Evolutionary conservation across 1,140 invertebrate genomes (phyloP).

Genomic region (Solenopsis fugax): DNA sequence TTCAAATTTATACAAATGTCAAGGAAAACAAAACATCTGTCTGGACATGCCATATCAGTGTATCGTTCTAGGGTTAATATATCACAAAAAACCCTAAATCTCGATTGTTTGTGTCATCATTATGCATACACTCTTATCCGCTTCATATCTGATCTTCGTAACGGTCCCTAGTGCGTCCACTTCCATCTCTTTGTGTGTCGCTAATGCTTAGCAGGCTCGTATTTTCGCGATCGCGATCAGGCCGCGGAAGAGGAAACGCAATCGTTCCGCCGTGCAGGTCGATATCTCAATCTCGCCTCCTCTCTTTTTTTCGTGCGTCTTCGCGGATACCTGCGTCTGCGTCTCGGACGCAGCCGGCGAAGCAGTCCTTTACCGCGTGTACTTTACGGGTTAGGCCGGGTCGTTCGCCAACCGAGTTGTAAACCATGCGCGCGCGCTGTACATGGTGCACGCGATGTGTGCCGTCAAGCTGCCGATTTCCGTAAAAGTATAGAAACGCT

Average conservation of each 20-base stretch:
- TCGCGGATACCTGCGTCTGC: neutral
- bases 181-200: constrained; percentile 18
- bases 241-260: constrained; percentile 41
- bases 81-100: neutral
- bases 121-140: constrained; percentile 10
- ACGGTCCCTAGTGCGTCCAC: neutral
- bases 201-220: constrained; percentile 14
- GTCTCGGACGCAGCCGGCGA: neutral
- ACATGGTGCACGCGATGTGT: constrained; percentile 32
- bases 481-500: constrained; percentile 65
- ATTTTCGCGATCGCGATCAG: constrained; percentile 34
- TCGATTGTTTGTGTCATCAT: neutral
- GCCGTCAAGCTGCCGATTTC: constrained; percentile 51
- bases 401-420: constrained; percentile 30
- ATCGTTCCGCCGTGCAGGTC: constrained; percentile 36
- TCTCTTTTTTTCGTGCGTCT: constrained; percentile 29
- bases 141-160: constrained; percentile 27
- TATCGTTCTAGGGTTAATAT: no score
- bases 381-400: constrained; percentile 15
- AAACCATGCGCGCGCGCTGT: neutral
- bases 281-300: constrained; percentile 38
- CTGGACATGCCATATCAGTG: no score
- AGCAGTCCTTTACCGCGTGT: constrained; percentile 21
- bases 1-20: no score
- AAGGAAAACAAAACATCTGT: no score